These are phyloP conservation scores for Prietella phreatophila DNA, from an alignment of 2,113 vertebrate genomes.

Conservation along the genomic window DNA sequence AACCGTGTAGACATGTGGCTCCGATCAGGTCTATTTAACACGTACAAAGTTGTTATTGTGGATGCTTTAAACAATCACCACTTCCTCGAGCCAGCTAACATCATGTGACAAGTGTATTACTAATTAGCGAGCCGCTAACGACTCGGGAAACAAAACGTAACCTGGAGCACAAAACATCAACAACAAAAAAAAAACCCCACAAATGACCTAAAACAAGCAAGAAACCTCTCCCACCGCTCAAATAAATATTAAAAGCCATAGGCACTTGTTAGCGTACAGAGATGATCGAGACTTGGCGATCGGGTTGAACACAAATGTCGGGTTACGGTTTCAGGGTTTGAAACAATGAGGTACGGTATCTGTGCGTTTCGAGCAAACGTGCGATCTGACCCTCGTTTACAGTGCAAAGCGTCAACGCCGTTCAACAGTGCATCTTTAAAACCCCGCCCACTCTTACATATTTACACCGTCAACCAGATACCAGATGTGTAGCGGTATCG, in stretches of 20 bases:
- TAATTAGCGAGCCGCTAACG: neutral
- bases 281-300: neutral
- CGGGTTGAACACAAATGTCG: neutral
- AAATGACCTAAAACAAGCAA: neutral
- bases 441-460: neutral
- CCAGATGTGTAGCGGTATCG: neutral
- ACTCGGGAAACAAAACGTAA: too few species aligned
- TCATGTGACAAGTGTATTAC: neutral
- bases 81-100: neutral
- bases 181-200: neutral
- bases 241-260: neutral
- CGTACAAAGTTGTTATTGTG: neutral
- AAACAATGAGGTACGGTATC: neutral
- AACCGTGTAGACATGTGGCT: neutral
- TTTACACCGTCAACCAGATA: neutral
- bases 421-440: neutral
- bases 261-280: neutral
- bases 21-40: neutral
- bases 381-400: neutral
- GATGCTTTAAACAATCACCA: neutral
- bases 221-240: neutral
- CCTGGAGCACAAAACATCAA: too few species aligned
- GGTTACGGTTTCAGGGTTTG: neutral
- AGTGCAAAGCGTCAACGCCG: neutral
- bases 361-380: neutral